A percentile compares a stretch with the other conserved stretches of the same genome.
phyloP scores from a whole-genome alignment of 1,140 invertebrate genomes.

The Halictus rubicundus region DNA sequence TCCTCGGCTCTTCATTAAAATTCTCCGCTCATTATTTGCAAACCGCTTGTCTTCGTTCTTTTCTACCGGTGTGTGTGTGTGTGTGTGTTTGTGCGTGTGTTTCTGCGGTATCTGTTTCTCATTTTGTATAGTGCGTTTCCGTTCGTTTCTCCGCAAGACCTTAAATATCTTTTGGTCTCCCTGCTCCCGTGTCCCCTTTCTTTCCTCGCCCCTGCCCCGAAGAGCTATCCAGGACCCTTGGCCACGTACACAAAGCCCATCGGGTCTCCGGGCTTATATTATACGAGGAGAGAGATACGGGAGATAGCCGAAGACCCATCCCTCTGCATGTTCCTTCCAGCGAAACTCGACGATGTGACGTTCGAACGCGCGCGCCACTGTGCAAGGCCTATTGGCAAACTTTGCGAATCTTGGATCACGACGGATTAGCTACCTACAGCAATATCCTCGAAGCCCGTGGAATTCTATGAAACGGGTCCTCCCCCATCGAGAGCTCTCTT shows the following conservation, averaged over 20 bases:
- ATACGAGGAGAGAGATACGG: conserved; percentile 70
- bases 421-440: conserved; percentile 64
- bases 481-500: no score
- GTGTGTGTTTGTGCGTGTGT: no score
- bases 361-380: conserved; percentile 30
- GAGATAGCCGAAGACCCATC: conserved; percentile 61
- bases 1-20: no score
- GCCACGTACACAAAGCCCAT: conserved; percentile 71
- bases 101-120: neutral
- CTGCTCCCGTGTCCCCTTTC: conserved; percentile 15
- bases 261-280: conserved; percentile 72
- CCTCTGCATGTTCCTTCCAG: neutral
- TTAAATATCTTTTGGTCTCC: conserved; percentile 39
- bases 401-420: conserved; percentile 69
- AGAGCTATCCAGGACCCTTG: conserved; percentile 57
- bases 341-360: conserved; percentile 26
- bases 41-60: neutral
- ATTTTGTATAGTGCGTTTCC: neutral
- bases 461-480: conserved; percentile 27
- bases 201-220: conserved; percentile 29
- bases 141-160: neutral
- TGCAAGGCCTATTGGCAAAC: conserved; percentile 65
- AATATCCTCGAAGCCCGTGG: conserved; percentile 52
- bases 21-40: no score
- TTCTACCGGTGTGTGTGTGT: no score